phyloP scores from a whole-genome alignment of 2,888 invertebrate genomes.

The Hirtodrosophila alboralis region DNA sequence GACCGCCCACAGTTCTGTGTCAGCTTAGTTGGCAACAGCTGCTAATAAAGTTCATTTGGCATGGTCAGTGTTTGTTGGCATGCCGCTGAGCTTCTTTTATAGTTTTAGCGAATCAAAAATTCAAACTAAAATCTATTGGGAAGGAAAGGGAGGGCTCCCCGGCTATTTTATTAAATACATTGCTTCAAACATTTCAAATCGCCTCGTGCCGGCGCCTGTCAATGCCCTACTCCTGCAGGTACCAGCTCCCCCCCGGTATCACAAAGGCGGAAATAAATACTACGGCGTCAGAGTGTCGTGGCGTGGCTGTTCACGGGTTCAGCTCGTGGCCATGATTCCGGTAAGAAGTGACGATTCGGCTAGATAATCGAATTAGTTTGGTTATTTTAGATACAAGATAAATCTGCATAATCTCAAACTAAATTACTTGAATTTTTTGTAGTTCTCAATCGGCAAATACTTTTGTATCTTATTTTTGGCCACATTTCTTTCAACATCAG shows the following conservation, averaged over 20 bases:
- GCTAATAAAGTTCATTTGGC: constrained; percentile 62
- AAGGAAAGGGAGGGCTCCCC: no score
- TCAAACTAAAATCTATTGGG: constrained; percentile 9
- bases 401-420: constrained; percentile 3
- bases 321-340: constrained; percentile 60
- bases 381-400: not conserved
- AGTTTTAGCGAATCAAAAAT: constrained; percentile 22
- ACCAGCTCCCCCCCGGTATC: constrained; percentile 4
- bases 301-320: constrained; percentile 50
- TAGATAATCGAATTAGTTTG: not conserved
- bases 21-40: constrained; percentile 64
- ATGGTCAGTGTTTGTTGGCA: constrained; percentile 58
- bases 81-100: constrained; percentile 20
- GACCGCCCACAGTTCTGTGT: constrained; percentile 42
- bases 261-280: constrained; percentile 14
- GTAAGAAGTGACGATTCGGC: constrained; percentile 54
- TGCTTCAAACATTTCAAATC: constrained; percentile 3
- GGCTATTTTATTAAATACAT: constrained; percentile 25
- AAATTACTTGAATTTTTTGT: constrained; percentile 41
- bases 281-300: constrained; percentile 15
- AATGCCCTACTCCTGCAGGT: constrained; percentile 5
- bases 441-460: constrained; percentile 22
- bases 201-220: constrained; percentile 43
- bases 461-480: constrained; percentile 15
- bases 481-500: constrained; percentile 22